Evolutionary conservation across 2,888 invertebrate species (phyloP).

Genomic region (Neuroscelio doddi): DNA sequence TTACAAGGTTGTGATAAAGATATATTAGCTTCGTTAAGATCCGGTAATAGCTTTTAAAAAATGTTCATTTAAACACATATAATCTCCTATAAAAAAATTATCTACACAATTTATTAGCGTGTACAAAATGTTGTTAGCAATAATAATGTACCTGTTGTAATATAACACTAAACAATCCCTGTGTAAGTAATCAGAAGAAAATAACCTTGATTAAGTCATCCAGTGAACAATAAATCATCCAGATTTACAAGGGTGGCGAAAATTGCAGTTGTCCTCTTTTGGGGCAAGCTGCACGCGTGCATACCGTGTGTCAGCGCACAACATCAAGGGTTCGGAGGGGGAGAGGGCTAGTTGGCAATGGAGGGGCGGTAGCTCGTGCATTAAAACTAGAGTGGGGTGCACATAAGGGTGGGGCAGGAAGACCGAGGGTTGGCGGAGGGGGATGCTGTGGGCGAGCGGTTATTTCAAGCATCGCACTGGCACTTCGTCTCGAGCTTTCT

Average conservation of each 20-base stretch:
- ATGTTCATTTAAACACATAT: too few species aligned
- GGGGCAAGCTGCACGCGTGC: slow-evolving; percentile 26
- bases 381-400: slow-evolving; percentile 35
- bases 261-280: slow-evolving; percentile 31
- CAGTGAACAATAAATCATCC: slow-evolving; percentile 15
- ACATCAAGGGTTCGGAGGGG: slow-evolving; percentile 7
- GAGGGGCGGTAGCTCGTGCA: slow-evolving; percentile 32
- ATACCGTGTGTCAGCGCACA: slow-evolving; percentile 24
- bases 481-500: slow-evolving; percentile 69
- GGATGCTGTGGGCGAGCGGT: slow-evolving; percentile 63
- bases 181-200: too few species aligned
- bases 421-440: slow-evolving; percentile 65
- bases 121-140: too few species aligned
- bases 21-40: too few species aligned
- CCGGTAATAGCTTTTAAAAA: too few species aligned
- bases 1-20: too few species aligned
- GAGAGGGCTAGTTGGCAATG: slow-evolving; percentile 10
- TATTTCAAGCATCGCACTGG: slow-evolving; percentile 69
- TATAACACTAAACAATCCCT: too few species aligned
- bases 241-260: slow-evolving; percentile 37
- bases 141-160: too few species aligned
- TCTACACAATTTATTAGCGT: too few species aligned
- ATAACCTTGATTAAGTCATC: slow-evolving; percentile 1
- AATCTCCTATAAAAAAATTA: too few species aligned
- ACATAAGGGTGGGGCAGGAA: slow-evolving; percentile 51